Base-by-base conservation (phyloP, 2,113 vertebrate genomes). In the cattle (Bos taurus) region DNA sequence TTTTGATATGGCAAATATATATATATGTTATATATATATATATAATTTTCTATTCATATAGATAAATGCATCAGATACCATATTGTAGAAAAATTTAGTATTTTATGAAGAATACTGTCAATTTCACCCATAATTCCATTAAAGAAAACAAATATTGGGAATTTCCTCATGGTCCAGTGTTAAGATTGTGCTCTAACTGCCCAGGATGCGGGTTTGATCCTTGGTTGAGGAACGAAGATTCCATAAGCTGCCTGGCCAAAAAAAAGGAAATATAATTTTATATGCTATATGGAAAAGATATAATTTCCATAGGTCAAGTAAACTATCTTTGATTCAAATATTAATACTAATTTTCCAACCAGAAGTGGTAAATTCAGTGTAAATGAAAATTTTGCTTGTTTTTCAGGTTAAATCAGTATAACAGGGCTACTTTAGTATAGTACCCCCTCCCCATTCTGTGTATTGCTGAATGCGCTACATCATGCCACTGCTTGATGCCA, bases 281-380 rank as follows among this genome's bases (percentile, higher is more conserved):
- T 87, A n/a, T 64, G 36, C n/a, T 57, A 26, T 52, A 87, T 54
- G 21, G 10, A 86, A 6, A 78, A 91, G 91, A 57, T 77, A 14
- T 26, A 40, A 82, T 96, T 90, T 90, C 11, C 54, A 85, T 92
- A 95, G 77, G 5, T 43, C 23, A 88, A 80, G 17, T 46, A 17
- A 95, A 71, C 48, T 88, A 43, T 28, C 60, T 90, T 95, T 77
- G 19, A 88, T 85, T 89, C 52, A 96, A 88, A 91, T 64, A 78
- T 56, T 54, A 93, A 59, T 40, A 56, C 0, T 64, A 9, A 81
- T 82, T 23, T 52, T 10, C n/a, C 30, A 94, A 88, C 0, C 50
- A 80, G 28, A 88, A 19, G 9, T 88, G 17, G 16, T 21, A 86
- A 94, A 88, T 86, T 95, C 15, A 57, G 5, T 62, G 26, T 88